These are phyloP conservation scores for Tragulus kanchil DNA, from an alignment of 2,113 vertebrate genomes.

Conservation along the genomic window DNA sequence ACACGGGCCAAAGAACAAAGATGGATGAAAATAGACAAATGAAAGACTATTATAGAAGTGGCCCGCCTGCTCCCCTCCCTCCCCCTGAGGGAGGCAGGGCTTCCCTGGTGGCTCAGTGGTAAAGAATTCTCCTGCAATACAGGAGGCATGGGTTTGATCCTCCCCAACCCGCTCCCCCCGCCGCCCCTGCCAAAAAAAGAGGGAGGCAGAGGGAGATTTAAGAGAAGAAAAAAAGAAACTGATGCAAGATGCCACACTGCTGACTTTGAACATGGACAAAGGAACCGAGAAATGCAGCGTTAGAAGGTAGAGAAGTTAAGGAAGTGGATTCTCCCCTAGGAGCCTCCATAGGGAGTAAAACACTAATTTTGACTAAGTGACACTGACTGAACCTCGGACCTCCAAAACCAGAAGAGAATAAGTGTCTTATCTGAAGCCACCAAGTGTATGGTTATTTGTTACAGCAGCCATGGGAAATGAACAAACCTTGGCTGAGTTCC, in stretches of 20 bases:
- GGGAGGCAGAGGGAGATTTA: background rate
- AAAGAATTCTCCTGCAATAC: no score
- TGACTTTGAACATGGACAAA: background rate
- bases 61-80: no score
- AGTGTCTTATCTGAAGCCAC: background rate
- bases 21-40: no score
- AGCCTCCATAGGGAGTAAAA: rapidly evolving
- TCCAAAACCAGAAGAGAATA: background rate
- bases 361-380: background rate
- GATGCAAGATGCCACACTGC: background rate
- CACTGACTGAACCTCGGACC: background rate
- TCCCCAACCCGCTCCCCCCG: no score
- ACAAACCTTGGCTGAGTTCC: background rate
- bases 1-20: no score
- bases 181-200: background rate
- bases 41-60: no score
- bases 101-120: no score
- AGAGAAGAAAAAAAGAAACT: background rate
- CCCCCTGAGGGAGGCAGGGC: no score
- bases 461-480: background rate
- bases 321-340: background rate
- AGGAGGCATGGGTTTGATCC: no score
- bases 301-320: background rate
- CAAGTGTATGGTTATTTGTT: background rate
- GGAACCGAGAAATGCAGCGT: background rate